Base-by-base conservation (phyloP, 1,140 invertebrate species). In the Samia ricini region DNA sequence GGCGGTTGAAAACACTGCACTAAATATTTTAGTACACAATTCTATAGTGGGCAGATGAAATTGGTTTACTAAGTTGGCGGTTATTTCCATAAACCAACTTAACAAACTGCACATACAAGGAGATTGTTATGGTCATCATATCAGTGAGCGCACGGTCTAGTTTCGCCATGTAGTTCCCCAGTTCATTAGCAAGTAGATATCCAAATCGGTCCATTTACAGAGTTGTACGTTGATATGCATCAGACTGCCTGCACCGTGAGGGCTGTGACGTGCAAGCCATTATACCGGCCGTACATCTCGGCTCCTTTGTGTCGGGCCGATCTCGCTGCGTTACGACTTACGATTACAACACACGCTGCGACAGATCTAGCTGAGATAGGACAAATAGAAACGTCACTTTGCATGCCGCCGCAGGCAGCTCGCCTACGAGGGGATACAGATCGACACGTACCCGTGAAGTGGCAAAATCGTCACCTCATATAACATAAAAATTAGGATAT, bases 151-250 rank as follows among this genome's bases (percentile, higher is more conserved):
- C 74, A 71, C 68, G 77, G 75, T 78, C 73, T 66, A 81, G 76
- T 85, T 86, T 79, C 72, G 67, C 79, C 64, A 78, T 78, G 68
- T 72, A 77, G 69, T 63, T 66, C 68, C 59, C 52, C 63, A 74
- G 77, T 88, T 88, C 87, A 87, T 89, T 89, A 89, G 83, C 81
- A 85, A 87, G 74, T 80, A 78, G 84, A 88, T 87, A 80, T 76
- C 85, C 81, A 82, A 87, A 88, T 87, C 81, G 76, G 83, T 66
- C 77, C 83, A 84, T 84, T 79, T 86, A 79, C 79, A 79, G 79
- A 76, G 72, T 78, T 67, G 79, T 81, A 75, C 68, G 69, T 78
- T 81, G 87, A 88, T 89, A 88, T 87, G 83, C 76, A 89, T 89
- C 87, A 69, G 76, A 63, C 74, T 79, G 76, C 73, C 78, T 78